Evolutionary conservation across 2,888 invertebrate genomes (phyloP), one percentile per base, ranked within the genome.

Genomic region (Ennomos fuscantarius): DNA sequence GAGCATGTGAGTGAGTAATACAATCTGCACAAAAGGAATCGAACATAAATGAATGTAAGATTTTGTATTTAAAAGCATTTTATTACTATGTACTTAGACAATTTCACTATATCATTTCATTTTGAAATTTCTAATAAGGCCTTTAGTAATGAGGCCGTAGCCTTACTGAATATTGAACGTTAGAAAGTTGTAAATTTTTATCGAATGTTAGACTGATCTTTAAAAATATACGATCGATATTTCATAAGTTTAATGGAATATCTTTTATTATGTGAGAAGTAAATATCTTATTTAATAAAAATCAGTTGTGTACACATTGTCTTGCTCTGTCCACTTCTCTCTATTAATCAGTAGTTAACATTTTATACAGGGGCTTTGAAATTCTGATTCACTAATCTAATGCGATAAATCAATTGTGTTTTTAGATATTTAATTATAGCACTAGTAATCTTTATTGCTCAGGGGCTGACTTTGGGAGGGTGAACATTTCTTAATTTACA

Each of bases 141-240:
- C 76, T 69, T 64, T 64, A 65, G 55, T 39, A 24, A 31, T 59
- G 53, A 59, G 76, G 74, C 76, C 80, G 69, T 84, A 85, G 89
- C 87, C 88, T 87, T 88, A 87, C 76, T 66, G 62, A 74, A 67
- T 72, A 62, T 62, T 68, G 62, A 62, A 68, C 64, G 71, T 73
- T 74, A 73, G 67, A 72, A 79, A 70, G 70, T 78, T 79, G 79
- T 80, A 82, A 84, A 82, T 64, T 76, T 84, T 88, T 87, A 91
- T 86, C 91, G 91, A 91, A 91, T 87, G 88, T 91, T 91, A 91
- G 91, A 91, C 92, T 91, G 91, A 90, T 89, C 84, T 90, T 88
- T 87, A 86, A 89, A 86, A 84, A 82, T 86, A 84, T 87, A 88
- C 81, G 85, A 87, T 86, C 84, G 74, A 74, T 81, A 76, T 73